These are phyloP conservation scores for Mallotus villosus DNA, from an alignment of 2,797 vertebrate species.

Conservation along the genomic window DNA sequence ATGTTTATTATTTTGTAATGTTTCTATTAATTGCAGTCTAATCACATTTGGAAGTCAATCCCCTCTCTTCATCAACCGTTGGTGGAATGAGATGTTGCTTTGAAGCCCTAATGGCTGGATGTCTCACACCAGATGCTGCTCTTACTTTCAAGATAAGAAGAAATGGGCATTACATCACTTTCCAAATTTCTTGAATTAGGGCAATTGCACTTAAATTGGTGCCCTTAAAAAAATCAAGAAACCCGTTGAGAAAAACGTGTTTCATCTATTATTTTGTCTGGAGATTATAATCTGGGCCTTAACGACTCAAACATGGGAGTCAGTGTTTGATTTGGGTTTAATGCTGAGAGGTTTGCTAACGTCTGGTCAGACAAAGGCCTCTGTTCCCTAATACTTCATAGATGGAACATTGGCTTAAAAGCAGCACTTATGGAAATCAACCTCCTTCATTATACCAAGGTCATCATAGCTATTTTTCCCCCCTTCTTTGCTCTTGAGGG, in stretches of 20 bases:
- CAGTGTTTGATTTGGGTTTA: constrained; percentile 57
- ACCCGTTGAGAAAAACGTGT: constrained; percentile 70
- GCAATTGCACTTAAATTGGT: constrained; percentile 75
- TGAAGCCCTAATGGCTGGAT: constrained; percentile 75
- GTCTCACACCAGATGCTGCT: constrained; percentile 65
- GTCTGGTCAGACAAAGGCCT: constrained; percentile 60
- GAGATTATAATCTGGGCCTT: constrained; percentile 72
- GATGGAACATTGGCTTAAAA: constrained; percentile 53
- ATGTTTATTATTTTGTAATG: constrained; percentile 71
- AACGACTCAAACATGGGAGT: constrained; percentile 69
- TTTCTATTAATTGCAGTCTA: constrained; percentile 66
- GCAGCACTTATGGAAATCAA: constrained; percentile 74
- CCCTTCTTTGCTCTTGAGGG: constrained; percentile 69
- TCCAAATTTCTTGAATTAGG: constrained; percentile 74
- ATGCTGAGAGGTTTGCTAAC: constrained; percentile 48
- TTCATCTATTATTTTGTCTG: constrained; percentile 74
- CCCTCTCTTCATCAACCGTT: constrained; percentile 66
- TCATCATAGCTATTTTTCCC: constrained; percentile 69
- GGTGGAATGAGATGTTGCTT: constrained; percentile 66
- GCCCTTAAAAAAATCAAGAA: constrained; percentile 59
- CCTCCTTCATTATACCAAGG: constrained; percentile 71
- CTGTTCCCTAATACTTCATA: constrained; percentile 49
- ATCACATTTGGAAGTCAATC: constrained; percentile 73
- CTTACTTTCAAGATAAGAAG: constrained; percentile 78
- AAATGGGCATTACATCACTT: constrained; percentile 74